phyloP scores from a whole-genome alignment of 1,140 invertebrate genomes.

The Anthonomus grandis region DNA sequence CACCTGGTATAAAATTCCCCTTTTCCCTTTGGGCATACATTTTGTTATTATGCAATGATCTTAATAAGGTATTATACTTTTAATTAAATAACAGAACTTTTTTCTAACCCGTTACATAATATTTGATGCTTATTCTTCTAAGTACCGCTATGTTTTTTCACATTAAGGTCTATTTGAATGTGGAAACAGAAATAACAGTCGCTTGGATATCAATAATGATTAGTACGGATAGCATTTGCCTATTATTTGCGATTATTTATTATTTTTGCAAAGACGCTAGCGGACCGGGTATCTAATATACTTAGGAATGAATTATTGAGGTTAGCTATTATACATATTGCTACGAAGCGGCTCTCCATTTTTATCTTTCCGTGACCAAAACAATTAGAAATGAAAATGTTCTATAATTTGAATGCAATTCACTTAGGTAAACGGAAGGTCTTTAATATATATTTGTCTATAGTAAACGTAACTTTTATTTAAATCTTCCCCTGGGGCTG shows the following conservation, averaged over 20 bases:
- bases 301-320: conserved; percentile 20
- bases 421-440: conserved; percentile 27
- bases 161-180: too few species aligned
- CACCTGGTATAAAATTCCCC: too few species aligned
- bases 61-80: too few species aligned
- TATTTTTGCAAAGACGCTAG: conserved; percentile 6
- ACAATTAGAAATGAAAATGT: conserved; percentile 29
- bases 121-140: too few species aligned
- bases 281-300: conserved; percentile 7
- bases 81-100: too few species aligned
- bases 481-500: conserved; percentile 24
- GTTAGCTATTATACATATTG: conserved; percentile 12
- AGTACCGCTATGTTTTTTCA: too few species aligned
- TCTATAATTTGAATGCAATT: conserved; percentile 34
- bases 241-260: conserved; percentile 23
- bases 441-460: conserved; percentile 25
- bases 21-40: too few species aligned
- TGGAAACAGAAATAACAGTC: too few species aligned
- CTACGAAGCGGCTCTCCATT: conserved; percentile 12
- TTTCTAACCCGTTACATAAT: too few species aligned
- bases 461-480: conserved; percentile 31
- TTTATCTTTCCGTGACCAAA: conserved; percentile 24
- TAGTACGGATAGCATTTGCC: too few species aligned
- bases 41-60: too few species aligned
- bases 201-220: too few species aligned